Conservation (phyloP, 2,797 vertebrate species). For the Apodemus agrarius region DNA sequence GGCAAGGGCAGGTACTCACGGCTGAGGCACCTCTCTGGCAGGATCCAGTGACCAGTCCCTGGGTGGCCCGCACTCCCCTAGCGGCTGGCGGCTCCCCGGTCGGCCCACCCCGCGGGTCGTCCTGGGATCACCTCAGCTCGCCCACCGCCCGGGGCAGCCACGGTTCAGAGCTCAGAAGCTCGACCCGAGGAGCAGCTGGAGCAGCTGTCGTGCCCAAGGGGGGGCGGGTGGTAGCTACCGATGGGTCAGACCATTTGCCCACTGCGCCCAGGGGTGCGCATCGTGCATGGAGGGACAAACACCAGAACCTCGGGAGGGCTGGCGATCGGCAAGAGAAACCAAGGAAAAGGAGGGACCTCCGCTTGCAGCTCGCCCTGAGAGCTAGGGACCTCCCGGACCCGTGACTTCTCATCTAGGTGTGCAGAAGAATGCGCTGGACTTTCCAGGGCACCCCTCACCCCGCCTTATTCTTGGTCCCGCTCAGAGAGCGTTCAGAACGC, state of each 20-base stretch:
- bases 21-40: background rate
- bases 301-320: background rate
- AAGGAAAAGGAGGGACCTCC: background rate
- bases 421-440: background rate
- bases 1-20: constrained; percentile 45
- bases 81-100: background rate
- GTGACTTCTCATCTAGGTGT: background rate
- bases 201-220: constrained; percentile 75
- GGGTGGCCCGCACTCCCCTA: background rate
- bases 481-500: constrained; percentile 55
- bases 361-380: fast-evolving
- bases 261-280: constrained; percentile 55
- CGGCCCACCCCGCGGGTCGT: background rate
- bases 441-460: background rate
- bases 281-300: background rate
- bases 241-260: constrained; percentile 71
- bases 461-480: constrained; percentile 56
- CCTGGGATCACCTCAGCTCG: background rate
- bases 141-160: constrained; percentile 64
- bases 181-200: constrained; percentile 73
- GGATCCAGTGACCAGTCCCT: background rate
- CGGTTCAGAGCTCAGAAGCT: constrained; percentile 54
- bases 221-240: constrained; percentile 42
- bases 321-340: constrained; percentile 10
- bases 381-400: background rate